Evolutionary conservation across 2,797 vertebrate species (phyloP).

Genomic region (Carduelis carduelis): DNA sequence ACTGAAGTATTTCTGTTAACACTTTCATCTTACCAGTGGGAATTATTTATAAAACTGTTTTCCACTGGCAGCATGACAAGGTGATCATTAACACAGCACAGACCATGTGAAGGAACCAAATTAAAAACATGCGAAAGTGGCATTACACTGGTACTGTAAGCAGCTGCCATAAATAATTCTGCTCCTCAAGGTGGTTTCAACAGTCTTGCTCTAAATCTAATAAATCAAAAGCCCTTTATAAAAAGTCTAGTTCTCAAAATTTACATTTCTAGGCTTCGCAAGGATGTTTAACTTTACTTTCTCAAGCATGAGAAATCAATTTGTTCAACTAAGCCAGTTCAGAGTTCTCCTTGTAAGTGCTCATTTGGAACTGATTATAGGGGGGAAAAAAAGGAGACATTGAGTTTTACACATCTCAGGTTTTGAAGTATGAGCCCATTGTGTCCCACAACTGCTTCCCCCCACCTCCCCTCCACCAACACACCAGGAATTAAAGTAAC

Average conservation of each 20-base stretch:
- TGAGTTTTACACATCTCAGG: background rate
- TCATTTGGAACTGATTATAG: conserved; percentile 78
- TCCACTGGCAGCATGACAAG: conserved; percentile 42
- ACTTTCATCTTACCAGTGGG: conserved; percentile 44
- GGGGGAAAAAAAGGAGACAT: background rate
- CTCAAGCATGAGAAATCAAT: conserved; percentile 60
- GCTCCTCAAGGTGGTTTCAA: conserved; percentile 32
- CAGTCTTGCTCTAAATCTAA: conserved; percentile 41
- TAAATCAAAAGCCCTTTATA: conserved; percentile 41
- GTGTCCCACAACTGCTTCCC: background rate
- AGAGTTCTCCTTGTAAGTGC: conserved; percentile 4
- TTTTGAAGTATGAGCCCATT: conserved; percentile 38
- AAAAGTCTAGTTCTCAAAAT: conserved; percentile 36
- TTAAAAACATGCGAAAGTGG: background rate
- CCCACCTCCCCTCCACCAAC: background rate
- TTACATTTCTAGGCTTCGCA: conserved; percentile 32
- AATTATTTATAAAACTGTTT: conserved; percentile 60
- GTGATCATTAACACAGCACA: conserved; percentile 45
- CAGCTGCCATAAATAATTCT: conserved; percentile 68
- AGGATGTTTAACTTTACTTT: conserved; percentile 25
- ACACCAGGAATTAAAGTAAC: background rate
- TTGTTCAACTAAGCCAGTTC: conserved; percentile 42
- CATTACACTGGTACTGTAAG: conserved; percentile 19
- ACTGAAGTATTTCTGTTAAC: conserved; percentile 59
- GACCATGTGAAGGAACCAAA: conserved; percentile 14